Evolutionary conservation across 2,888 invertebrate genomes (phyloP), one percentile per base, ranked within the genome.

Genomic region (Sarcophaga subvicina): DNA sequence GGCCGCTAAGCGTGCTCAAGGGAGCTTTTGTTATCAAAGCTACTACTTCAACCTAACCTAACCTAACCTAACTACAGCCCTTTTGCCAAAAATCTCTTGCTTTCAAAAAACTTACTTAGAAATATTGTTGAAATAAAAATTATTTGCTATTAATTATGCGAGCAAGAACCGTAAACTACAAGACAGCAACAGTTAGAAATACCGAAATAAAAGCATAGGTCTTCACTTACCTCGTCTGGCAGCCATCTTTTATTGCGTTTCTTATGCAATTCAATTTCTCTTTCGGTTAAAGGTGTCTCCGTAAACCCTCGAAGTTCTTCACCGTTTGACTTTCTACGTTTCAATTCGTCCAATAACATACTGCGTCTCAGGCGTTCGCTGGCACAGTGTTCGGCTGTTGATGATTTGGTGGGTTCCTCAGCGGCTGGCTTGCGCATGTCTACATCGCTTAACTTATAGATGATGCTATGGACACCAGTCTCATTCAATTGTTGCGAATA

Each of bases 381-480:
- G 82, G 93, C 93, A 89, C 93, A 94, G 88, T 93, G 93, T 77
- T 93, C 91, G 17, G 88, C 77, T 87, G 70, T 85, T 49, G 89
- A 79, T n/a, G 88, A 76, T 76, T 96, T 96, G 88, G 85, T 77
- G 22, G 77, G 85, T 78, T 70, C 88, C 85, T 49, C 87, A n/a
- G 80, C 76, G 20, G 89, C 83, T 17, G 87, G 83, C 75, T 89
- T 86, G 45, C 88, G 90, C 92, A 93, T 92, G 89, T 92, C 94
- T 82, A 98, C 97, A 94, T 98, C 98, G 76, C 96, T 96, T 88
- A 95, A 94, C 90, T 96, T 95, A 94, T 98, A 98, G 90, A 98
- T 96, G 92, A 98, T 96, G 90, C 97, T 97, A 94, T 98, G 98
- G 94, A 97, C 94, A 67, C 94, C 93, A 86, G 91, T 90, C 88